A percentile compares a stretch with the other conserved stretches of the same genome.
Evolutionary conservation across 1,140 invertebrate genomes (phyloP).

Genomic region (Conus betulinus): DNA sequence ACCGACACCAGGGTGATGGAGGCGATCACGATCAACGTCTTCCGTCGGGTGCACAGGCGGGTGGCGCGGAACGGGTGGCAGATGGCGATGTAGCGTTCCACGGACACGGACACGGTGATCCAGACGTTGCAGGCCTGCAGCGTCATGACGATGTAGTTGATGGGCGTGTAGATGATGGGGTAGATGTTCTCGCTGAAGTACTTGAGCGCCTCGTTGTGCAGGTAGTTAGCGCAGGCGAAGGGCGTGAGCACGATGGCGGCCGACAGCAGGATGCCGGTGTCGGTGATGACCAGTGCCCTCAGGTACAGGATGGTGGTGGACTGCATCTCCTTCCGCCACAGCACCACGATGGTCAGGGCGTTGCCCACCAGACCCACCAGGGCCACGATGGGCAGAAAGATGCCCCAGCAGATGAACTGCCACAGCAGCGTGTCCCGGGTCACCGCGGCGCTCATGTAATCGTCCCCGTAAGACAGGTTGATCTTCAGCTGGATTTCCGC

Average conservation of each 20-base stretch:
- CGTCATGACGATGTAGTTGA: conserved; percentile 68
- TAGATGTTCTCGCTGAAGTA: conserved; percentile 66
- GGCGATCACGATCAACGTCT: conserved; percentile 60
- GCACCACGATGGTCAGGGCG: conserved; percentile 71
- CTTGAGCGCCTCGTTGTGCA: conserved; percentile 68
- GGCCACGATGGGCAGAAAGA: conserved; percentile 64
- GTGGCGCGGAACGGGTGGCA: conserved; percentile 69
- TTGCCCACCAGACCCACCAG: conserved; percentile 71
- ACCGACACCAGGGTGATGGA: conserved; percentile 59
- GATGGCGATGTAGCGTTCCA: conserved; percentile 72
- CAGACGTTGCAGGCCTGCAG: conserved; percentile 72
- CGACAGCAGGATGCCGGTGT: conserved; percentile 50
- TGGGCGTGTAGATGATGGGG: conserved; percentile 64
- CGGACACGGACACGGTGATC: conserved; percentile 72
- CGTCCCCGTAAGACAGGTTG: conserved; percentile 65
- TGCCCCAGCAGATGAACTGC: conserved; percentile 68
- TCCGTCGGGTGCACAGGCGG: conserved; percentile 60
- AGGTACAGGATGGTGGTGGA: conserved; percentile 72
- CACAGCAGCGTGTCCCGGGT: conserved; percentile 47
- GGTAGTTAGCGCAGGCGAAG: conserved; percentile 47
- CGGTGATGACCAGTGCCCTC: conserved; percentile 68
- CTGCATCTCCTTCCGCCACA: conserved; percentile 69
- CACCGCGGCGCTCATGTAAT: conserved; percentile 24
- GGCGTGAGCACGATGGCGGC: conserved; percentile 33
- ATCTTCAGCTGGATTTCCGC: conserved; percentile 64